Evolutionary conservation across 2,113 vertebrate genomes (phyloP), one percentile per base, ranked within the genome.

Genomic region (Amazona guildingii): DNA sequence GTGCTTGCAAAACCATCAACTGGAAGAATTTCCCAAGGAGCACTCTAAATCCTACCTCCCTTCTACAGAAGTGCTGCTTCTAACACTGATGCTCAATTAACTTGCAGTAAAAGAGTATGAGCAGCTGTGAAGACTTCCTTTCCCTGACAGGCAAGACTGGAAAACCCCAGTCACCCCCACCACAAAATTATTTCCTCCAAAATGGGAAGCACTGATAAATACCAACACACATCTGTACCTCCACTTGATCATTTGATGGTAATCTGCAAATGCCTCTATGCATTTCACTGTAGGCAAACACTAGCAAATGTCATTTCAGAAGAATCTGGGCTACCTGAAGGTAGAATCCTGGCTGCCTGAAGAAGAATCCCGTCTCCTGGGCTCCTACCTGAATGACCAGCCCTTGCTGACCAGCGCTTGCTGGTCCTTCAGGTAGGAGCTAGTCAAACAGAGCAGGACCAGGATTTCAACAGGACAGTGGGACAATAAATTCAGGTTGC

Each of bases 221-320:
- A 64, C 2, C 17, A 16, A 0, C 21, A 1, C 14, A 43, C 5
- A n/a, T 9, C 27, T 0, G 4, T 21, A 83, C 41, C 43, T 73
- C 24, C n/a, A 69, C 20, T 20, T 66, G 31, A 41, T 31, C 17
- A 46, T 76, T 24, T 37, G 17, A 64, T n/a, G 35, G 28, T 39
- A 69, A 51, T 57, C n/a, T 49, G 52, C 49, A 74, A 88, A 86
- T 62, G 64, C 4, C 14, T 87, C 66, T 39, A 12, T 17, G 18
- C 21, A 37, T 64, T 52, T 64, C 16, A 23, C 13, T 63, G 29
- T 21, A 19, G 29, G 37, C 48, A 85, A 25, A 46, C 24, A 23
- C 12, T 37, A 83, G 25, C n/a, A 83, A 77, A 67, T 46, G 44
- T 11, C 21, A 57, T 37, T 73, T 70, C 54, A 48, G 46, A 77